Percentiles rank a stretch among this genome's conserved stretches.
Conservation (phyloP, 2,113 vertebrate species). For the Ptychochromis oligacanthus region DNA sequence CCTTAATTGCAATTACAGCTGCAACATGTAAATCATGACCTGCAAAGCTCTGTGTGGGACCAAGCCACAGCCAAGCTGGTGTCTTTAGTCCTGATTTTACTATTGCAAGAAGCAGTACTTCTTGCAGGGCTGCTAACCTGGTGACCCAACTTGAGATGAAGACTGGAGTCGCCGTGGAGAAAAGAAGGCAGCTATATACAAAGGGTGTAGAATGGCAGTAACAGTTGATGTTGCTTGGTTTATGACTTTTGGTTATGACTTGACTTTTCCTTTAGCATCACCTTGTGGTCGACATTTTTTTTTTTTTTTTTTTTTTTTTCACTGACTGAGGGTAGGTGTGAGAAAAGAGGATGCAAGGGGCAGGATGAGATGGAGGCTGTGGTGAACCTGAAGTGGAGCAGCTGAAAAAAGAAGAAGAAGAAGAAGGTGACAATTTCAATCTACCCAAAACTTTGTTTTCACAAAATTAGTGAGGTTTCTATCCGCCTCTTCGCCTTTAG, state of each 20-base stretch:
- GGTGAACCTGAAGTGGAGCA: neutral
- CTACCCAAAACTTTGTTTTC: neutral
- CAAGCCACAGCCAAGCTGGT: neutral
- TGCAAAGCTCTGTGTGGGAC: neutral
- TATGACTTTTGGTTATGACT: neutral
- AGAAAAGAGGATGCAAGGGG: neutral
- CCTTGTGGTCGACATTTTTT: neutral
- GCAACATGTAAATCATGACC: neutral
- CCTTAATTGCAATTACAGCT: too few species aligned
- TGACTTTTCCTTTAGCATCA: conserved; percentile 1
- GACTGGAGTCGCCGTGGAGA: neutral
- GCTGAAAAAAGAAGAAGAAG: neutral
- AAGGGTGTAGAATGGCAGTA: neutral
- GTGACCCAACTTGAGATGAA: neutral
- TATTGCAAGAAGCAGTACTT: neutral
- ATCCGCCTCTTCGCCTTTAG: neutral
- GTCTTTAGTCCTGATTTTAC: neutral
- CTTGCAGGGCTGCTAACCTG: neutral
- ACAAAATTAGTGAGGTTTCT: neutral
- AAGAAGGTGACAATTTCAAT: neutral
- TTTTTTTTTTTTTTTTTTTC: neutral
- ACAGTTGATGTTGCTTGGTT: neutral
- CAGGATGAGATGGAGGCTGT: neutral
- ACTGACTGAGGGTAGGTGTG: neutral
- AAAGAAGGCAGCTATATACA: neutral